phyloP scores from a whole-genome alignment of 2,797 vertebrate genomes.

The Meriones psammophilus region DNA sequence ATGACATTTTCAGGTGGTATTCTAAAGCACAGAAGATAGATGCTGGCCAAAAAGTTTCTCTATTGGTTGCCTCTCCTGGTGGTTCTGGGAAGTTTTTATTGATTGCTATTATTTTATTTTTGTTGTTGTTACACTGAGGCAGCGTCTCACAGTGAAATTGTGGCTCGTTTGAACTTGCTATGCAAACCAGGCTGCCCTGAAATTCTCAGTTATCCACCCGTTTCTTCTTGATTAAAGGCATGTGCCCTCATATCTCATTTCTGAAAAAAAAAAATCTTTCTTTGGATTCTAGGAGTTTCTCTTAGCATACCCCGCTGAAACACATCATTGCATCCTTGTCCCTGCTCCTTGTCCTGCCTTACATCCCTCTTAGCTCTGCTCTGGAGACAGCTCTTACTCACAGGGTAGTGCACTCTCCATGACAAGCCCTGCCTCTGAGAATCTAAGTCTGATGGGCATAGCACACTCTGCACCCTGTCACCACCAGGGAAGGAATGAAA shows the following conservation, averaged over 20 bases:
- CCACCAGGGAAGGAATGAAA: not conserved
- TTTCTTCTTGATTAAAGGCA: not conserved
- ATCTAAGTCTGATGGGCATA: not conserved
- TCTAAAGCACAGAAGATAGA: not conserved
- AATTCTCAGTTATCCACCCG: not conserved
- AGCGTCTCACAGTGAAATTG: not conserved
- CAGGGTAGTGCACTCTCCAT: not conserved
- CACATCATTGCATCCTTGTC: rapidly evolving
- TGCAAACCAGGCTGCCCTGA: not conserved
- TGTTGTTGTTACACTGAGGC: not conserved
- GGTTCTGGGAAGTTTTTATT: not conserved
- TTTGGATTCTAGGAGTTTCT: not conserved
- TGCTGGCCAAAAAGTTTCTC: not conserved
- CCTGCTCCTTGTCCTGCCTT: not conserved
- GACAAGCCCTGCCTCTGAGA: not conserved
- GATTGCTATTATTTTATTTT: not conserved
- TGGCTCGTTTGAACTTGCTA: not conserved
- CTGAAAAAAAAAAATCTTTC: not conserved
- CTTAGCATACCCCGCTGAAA: not conserved
- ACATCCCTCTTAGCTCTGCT: not conserved
- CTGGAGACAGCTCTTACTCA: not conserved
- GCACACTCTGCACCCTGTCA: not conserved
- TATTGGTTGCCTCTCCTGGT: not conserved
- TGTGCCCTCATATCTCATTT: not conserved
- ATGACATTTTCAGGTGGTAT: not conserved